Base-by-base conservation (phyloP, 1,140 invertebrate genomes). In the Dreissena rostriformis region DNA sequence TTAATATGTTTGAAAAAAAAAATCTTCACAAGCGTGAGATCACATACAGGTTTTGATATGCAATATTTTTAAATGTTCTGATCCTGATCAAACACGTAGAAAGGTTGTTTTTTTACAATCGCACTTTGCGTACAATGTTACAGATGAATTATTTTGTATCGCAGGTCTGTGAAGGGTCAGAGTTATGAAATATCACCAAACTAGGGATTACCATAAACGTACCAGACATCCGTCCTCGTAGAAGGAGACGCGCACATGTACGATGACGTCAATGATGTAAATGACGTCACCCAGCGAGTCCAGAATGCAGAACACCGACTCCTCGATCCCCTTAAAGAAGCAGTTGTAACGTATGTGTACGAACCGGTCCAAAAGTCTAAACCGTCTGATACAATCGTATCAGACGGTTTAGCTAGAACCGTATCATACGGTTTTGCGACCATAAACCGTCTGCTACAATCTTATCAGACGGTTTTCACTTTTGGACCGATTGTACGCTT, bases 141-240 rank as follows among this genome's bases (percentile, higher is more conserved):
- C 24, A 68, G 39, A 68, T 68, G 66, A 68, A 19, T 5, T 10
- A 0, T 26, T 51, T 17, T 49, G 28, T 24, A 49, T 17, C 15
- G 19, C 15, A 2, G n/a, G 12, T 17, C 39, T 22, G 15, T 12
- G 28, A 24, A 26, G 55, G 55, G 14, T 61, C 14, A 61, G 14
- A 61, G 14, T 15, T n/a, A 15, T n/a, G 61, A 63, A 63, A n/a
- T 5, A 63, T 5, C 19, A n/a, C 7, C 61, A 26, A 5, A n/a
- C 2, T n/a, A 63, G 11, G 61, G 2, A 26, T 63, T n/a, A n/a
- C 2, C 61, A 26, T 63, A 7, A 26, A 24, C 75, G 22, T 70
- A 83, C 81, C 72, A 83, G 51, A 70, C 81, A 83, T 22, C 81
- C 81, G 26, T 83, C 81, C n/a, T 83, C 81, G 61, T 83, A 83